A percentile compares a stretch with the other conserved stretches of the same genome.
Evolutionary conservation across 1,140 invertebrate genomes (phyloP).

Genomic region (Watersipora subatra): DNA sequence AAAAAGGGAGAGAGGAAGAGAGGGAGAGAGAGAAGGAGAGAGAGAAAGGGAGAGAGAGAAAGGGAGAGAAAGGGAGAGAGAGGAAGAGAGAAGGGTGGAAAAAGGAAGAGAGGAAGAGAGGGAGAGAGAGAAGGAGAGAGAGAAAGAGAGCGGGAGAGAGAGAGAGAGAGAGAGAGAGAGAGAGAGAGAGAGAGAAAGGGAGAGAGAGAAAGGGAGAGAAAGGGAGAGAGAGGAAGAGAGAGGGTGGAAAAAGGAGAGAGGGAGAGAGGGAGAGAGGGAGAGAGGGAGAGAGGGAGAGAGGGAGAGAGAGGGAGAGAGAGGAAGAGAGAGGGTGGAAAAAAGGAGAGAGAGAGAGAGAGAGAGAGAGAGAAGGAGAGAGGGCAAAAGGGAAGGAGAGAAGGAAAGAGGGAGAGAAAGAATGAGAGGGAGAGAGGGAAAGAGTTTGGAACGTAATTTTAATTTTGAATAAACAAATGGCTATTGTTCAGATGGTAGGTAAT

Average conservation of each 20-base stretch:
- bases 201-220: slow-evolving; percentile 18
- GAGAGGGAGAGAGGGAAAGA: too few species aligned
- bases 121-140: too few species aligned
- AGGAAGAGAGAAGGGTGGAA: slow-evolving; percentile 5
- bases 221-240: slow-evolving; percentile 14
- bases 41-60: neutral
- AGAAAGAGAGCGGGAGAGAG: too few species aligned
- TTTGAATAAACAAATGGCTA: too few species aligned
- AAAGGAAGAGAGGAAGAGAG: slow-evolving; percentile 10
- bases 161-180: slow-evolving; percentile 13
- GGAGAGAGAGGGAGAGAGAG: neutral
- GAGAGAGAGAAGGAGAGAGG: too few species aligned
- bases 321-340: too few species aligned
- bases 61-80: slow-evolving; percentile 5
- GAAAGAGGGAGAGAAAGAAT: too few species aligned
- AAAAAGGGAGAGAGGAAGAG: slow-evolving; percentile 18
- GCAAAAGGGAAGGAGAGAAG: too few species aligned
- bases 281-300: neutral
- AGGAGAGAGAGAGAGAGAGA: too few species aligned
- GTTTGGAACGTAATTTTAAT: too few species aligned
- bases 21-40: slow-evolving; percentile 5
- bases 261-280: slow-evolving; percentile 1
- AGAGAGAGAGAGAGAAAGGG: slow-evolving; percentile 20
- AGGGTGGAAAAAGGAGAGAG: slow-evolving; percentile 7
- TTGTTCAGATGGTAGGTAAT: too few species aligned